These are phyloP conservation scores for Callithrix jacchus DNA, from an alignment of 2,113 vertebrate species.

Conservation along the genomic window DNA sequence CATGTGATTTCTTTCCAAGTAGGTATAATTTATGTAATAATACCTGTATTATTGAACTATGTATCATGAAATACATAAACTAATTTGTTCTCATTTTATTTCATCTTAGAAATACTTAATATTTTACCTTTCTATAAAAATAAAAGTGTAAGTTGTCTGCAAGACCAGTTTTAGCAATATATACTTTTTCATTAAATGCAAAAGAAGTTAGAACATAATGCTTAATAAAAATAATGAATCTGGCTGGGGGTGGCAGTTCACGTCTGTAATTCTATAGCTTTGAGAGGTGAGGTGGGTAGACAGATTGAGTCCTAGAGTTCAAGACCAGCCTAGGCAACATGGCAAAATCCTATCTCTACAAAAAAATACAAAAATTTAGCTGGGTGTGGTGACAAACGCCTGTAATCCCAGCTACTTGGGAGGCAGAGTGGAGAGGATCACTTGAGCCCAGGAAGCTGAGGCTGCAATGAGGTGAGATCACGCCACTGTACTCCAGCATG, in stretches of 20 bases:
- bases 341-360: too few species aligned
- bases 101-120: not conserved
- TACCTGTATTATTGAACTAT: not conserved
- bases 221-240: slow-evolving; percentile 26
- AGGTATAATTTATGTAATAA: not conserved
- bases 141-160: not conserved
- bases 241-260: not conserved
- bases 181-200: not conserved
- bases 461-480: too few species aligned
- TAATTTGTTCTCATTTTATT: not conserved
- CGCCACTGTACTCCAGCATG: too few species aligned
- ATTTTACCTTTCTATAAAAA: not conserved
- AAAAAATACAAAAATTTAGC: too few species aligned
- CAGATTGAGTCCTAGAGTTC: too few species aligned
- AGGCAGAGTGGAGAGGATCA: too few species aligned
- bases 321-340: too few species aligned
- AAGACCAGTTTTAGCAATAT: not conserved
- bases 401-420: too few species aligned
- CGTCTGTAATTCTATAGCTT: too few species aligned
- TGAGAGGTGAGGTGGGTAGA: too few species aligned
- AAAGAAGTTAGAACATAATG: not conserved
- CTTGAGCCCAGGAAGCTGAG: too few species aligned
- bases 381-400: rapidly evolving
- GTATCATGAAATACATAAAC: not conserved
- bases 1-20: not conserved